Evolutionary conservation across 2,113 vertebrate species (phyloP), one percentile per base, ranked within the genome.

Genomic region (Vimba vimba): DNA sequence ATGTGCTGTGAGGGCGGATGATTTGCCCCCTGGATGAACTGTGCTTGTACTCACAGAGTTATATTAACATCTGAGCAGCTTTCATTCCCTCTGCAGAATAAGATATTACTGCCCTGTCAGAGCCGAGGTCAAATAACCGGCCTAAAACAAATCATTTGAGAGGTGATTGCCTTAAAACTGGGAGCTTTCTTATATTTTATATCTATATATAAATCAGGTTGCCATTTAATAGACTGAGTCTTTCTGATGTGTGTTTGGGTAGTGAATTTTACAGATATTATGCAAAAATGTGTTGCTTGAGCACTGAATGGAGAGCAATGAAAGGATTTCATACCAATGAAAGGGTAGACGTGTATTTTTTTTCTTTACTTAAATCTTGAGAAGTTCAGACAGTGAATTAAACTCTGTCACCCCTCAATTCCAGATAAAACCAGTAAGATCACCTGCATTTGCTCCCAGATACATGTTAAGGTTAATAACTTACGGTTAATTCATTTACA

Each of bases 11-110:
- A 47, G 79, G 79, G 59, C n/a, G n/a, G n/a, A 64, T 47, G 59
- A 64, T 33, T 69, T 52, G 79, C 17, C 62, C 79, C 43, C 27
- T 6, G 17, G 0, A 36, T 82, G 62, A 82, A 68, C 79, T 82
- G 59, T 80, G 36, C 27, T 80, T 79, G 33, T 80, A 27, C 79
- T 66, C 25, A 21, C 25, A 82, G 79, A 82, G 11, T 5, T 69
- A 13, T 50, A 69, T 82, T 52, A 52, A 23, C 75, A 21, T 66
- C 60, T 62, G 79, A 68, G 62, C 25, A 64, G 78, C 43, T 68
- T 66, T 52, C 45, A 33, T 82, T 68, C 3, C 60, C 9, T 52
- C 60, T 21, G 27, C 27, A 68, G 79, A 77, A 50, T 77, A 77
- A 77, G 50, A 77, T 52, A 50, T 52, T 9, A 77, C 47, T 30